phyloP scores from a whole-genome alignment of 2,113 vertebrate genomes.

The Argyrosomus japonicus region DNA sequence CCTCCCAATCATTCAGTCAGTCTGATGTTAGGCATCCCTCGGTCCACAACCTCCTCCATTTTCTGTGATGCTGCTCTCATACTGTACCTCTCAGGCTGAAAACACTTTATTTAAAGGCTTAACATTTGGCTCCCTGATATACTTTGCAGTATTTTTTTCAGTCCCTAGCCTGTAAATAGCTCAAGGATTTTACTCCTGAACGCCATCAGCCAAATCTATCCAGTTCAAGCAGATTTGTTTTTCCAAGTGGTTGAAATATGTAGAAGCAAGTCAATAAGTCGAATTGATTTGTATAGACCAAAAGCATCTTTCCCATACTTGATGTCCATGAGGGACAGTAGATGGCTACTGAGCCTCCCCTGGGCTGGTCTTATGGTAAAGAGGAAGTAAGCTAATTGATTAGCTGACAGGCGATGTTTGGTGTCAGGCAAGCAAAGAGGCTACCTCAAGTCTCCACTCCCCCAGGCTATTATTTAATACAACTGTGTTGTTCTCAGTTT shows the following conservation, averaged over 20 bases:
- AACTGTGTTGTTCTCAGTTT: constrained; percentile 75
- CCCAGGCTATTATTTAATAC: constrained; percentile 77
- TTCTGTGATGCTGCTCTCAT: constrained; percentile 12
- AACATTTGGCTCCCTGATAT: constrained; percentile 18
- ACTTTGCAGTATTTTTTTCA: constrained; percentile 17
- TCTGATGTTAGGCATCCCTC: constrained; percentile 42
- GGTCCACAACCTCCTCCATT: constrained; percentile 39
- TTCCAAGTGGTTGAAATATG: constrained; percentile 25
- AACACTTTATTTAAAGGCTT: constrained; percentile 46
- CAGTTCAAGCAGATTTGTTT: constrained; percentile 37
- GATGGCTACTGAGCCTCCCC: constrained; percentile 39
- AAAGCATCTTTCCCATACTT: constrained; percentile 28
- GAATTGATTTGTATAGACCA: constrained; percentile 44
- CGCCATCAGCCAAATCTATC: constrained; percentile 18
- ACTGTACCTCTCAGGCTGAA: constrained; percentile 26
- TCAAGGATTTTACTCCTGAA: constrained; percentile 1
- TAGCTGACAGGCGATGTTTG: constrained; percentile 64
- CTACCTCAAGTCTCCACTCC: constrained; percentile 54
- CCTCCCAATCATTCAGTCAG: constrained; percentile 65
- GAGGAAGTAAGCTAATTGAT: constrained; percentile 77
- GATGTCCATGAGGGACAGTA: constrained; percentile 31
- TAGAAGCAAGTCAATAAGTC: constrained; percentile 26
- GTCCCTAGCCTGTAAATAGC: neutral
- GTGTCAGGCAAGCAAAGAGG: constrained; percentile 61
- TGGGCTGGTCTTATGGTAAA: constrained; percentile 57